phyloP scores from a whole-genome alignment of 2,888 invertebrate species.

The Brenthis daphne region DNA sequence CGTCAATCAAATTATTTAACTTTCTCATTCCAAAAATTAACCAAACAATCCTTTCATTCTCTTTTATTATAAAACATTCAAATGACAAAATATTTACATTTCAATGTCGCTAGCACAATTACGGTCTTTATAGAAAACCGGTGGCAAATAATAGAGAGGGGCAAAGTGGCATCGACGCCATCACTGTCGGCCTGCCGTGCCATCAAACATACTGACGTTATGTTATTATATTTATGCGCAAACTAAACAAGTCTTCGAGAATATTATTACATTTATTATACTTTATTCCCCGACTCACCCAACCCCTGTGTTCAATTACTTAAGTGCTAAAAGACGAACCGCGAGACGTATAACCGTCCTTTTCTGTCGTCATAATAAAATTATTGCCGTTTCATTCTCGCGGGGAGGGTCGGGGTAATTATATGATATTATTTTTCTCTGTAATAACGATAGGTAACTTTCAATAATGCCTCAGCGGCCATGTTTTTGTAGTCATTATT shows the following conservation, averaged over 20 bases:
- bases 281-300: constrained; percentile 65
- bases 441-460: constrained; percentile 71
- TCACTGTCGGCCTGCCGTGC: constrained; percentile 18
- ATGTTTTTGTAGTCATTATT: constrained; percentile 66
- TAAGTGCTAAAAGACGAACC: constrained; percentile 69
- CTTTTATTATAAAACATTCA: background rate
- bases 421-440: constrained; percentile 77
- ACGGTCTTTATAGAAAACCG: constrained; percentile 4
- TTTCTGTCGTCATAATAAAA: constrained; percentile 48
- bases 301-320: constrained; percentile 77
- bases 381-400: constrained; percentile 45
- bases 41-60: background rate
- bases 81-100: constrained; percentile 22
- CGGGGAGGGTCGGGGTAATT: constrained; percentile 68
- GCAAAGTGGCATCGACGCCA: constrained; percentile 10
- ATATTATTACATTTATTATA: constrained; percentile 69
- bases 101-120: constrained; percentile 6
- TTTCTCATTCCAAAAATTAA: background rate
- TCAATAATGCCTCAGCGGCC: constrained; percentile 57
- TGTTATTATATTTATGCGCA: constrained; percentile 57
- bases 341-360: constrained; percentile 55
- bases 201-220: constrained; percentile 41
- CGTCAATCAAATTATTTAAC: background rate
- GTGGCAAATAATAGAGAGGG: constrained; percentile 8
- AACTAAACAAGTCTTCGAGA: constrained; percentile 56